phyloP scores from a whole-genome alignment of 2,888 invertebrate species.

The Drosophila helvetica region DNA sequence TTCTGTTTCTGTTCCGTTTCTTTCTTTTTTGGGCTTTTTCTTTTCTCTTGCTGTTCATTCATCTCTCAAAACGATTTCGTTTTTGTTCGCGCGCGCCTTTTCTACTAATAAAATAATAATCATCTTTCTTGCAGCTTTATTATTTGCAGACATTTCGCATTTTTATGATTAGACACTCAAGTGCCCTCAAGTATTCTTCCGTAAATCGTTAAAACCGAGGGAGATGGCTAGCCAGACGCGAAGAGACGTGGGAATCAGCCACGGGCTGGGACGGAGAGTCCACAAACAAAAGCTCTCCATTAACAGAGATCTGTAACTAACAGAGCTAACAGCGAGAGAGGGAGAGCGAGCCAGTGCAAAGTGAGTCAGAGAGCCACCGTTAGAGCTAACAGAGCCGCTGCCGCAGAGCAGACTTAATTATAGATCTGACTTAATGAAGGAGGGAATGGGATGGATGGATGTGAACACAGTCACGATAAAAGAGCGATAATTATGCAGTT shows the following conservation, averaged over 20 bases:
- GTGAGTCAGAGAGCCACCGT: conserved; percentile 8
- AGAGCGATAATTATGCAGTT: conserved; percentile 58
- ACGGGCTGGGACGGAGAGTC: conserved; percentile 9
- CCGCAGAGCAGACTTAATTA: conserved; percentile 41
- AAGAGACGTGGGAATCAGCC: conserved; percentile 46
- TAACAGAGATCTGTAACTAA: conserved; percentile 10
- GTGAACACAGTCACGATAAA: conserved; percentile 16
- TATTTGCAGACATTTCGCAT: conserved; percentile 69
- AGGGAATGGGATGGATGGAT: conserved; percentile 1
- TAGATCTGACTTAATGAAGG: conserved; percentile 29
- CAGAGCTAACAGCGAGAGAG: neutral
- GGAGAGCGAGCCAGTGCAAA: neutral
- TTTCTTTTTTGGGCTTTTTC: conserved; percentile 38
- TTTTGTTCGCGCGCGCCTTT: conserved; percentile 31
- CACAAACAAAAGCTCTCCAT: conserved; percentile 10
- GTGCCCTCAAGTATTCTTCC: conserved; percentile 72
- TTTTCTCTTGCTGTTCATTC: conserved; percentile 31
- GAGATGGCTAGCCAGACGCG: conserved; percentile 18
- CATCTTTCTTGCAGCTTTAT: conserved; percentile 58
- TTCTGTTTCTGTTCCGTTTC: conserved; percentile 45
- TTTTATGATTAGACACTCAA: conserved; percentile 71
- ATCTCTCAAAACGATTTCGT: conserved; percentile 64
- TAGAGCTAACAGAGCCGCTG: conserved; percentile 6
- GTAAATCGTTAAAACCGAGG: conserved; percentile 61
- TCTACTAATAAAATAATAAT: conserved; percentile 44